A percentile compares a stretch with the other conserved stretches of the same genome.
These are phyloP conservation scores for Brachyhypopomus occidentalis DNA, from an alignment of 2,113 vertebrate species.

Conservation along the genomic window DNA sequence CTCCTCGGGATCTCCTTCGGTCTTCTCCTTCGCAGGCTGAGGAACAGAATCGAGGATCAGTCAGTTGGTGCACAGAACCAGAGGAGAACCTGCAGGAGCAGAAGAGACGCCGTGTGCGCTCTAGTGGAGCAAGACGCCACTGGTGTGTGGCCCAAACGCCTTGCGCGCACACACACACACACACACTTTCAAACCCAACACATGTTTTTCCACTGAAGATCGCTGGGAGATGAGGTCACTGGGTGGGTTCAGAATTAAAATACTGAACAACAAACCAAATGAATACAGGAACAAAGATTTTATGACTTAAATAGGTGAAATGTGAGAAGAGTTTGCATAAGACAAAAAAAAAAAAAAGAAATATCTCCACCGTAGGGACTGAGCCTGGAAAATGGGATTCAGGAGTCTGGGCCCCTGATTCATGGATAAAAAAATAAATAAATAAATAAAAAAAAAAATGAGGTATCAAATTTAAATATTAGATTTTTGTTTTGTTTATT, in stretches of 20 bases:
- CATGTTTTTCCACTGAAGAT: conserved; percentile 46
- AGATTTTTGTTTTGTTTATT: no score
- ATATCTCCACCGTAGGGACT: no score
- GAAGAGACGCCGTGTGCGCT: not conserved
- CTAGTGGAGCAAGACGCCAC: not conserved
- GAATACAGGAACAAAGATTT: no score
- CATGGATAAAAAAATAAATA: no score
- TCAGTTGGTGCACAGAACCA: no score
- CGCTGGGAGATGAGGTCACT: conserved; percentile 53
- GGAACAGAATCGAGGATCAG: not conserved
- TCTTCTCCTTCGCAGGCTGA: conserved; percentile 82
- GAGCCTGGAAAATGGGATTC: no score
- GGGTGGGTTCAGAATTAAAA: conserved; percentile 52
- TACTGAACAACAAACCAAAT: conserved; percentile 22
- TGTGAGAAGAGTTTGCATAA: not conserved
- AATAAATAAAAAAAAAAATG: no score
- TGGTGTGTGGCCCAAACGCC: not conserved
- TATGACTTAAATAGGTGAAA: not conserved
- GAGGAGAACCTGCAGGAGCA: not conserved
- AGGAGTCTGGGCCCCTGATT: no score
- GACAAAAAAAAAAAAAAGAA: no score
- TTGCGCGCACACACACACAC: not conserved
- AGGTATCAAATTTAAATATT: no score
- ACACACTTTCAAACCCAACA: not conserved
- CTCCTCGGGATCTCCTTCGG: conserved; percentile 67